Evolutionary conservation across 1,140 invertebrate genomes (phyloP).

Genomic region (Tyrophagus putrescentiae): DNA sequence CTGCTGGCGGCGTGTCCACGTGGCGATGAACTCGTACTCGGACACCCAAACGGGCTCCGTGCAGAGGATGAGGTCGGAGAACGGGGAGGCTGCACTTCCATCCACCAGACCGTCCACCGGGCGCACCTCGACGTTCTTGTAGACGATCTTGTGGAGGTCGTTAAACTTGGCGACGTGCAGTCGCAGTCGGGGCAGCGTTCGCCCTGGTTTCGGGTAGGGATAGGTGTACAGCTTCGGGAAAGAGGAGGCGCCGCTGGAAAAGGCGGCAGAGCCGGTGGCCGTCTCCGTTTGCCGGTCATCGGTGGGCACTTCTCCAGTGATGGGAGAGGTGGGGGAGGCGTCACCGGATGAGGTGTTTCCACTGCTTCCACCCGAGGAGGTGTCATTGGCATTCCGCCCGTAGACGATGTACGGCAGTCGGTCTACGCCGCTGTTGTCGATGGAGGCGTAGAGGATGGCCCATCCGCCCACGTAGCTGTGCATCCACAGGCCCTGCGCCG

Average conservation of each 20-base stretch:
- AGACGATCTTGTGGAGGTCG: slow-evolving; percentile 4
- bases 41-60: slow-evolving; percentile 33
- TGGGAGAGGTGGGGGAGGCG: not conserved
- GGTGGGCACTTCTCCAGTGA: not conserved
- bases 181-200: slow-evolving; percentile 25
- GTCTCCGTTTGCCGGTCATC: not conserved
- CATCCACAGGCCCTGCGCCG: slow-evolving; percentile 35
- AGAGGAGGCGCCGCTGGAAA: not conserved
- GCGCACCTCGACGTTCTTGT: not conserved
- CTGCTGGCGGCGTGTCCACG: slow-evolving; percentile 34
- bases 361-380: not conserved
- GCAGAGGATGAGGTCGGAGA: slow-evolving; percentile 2
- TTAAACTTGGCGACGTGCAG: slow-evolving; percentile 25
- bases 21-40: slow-evolving; percentile 29
- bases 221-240: slow-evolving; percentile 22
- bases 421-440: slow-evolving; percentile 32
- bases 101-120: not conserved
- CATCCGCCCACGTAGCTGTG: slow-evolving; percentile 28
- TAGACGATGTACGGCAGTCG: slow-evolving; percentile 26
- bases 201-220: slow-evolving; percentile 25
- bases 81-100: no score
- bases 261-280: not conserved
- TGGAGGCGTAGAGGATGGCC: slow-evolving; percentile 31
- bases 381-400: slow-evolving; percentile 22
- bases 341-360: slow-evolving; percentile 19